Percentiles rank a stretch among this genome's conserved stretches.
Conservation (phyloP, 2,797 vertebrate species). For the Galaxias olidus region DNA sequence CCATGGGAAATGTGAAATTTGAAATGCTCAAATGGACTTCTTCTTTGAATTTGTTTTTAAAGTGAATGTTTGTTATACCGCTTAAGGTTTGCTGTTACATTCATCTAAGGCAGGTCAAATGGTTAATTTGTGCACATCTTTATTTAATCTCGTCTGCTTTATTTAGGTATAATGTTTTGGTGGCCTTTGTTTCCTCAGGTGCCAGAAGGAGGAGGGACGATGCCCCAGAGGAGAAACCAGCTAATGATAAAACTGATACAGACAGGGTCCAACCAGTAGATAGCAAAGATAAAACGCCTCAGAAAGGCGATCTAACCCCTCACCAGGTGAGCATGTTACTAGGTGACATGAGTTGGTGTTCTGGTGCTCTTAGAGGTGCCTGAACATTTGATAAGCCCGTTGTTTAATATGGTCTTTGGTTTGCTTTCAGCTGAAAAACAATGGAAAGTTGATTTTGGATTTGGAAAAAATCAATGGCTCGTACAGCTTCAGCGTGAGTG, state of each 20-base stretch:
- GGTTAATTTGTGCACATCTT: not conserved
- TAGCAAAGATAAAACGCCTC: not conserved
- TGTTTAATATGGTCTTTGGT: not conserved
- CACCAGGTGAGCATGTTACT: too few species aligned
- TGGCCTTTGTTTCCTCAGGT: not conserved
- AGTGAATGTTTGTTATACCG: too few species aligned
- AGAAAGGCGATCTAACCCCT: not conserved
- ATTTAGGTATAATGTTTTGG: not conserved
- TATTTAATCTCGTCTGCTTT: not conserved
- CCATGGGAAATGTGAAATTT: too few species aligned
- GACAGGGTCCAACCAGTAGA: too few species aligned
- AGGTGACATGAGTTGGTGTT: too few species aligned
- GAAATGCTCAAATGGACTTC: too few species aligned
- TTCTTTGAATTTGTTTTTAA: too few species aligned
- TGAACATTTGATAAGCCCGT: not conserved
- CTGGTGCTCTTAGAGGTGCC: not conserved
- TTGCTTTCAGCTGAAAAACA: slow-evolving; percentile 49
- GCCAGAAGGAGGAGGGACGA: not conserved
- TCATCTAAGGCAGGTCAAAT: not conserved
- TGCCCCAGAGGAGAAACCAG: not conserved
- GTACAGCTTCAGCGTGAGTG: slow-evolving; percentile 81
- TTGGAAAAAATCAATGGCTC: slow-evolving; percentile 52
- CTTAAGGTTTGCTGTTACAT: too few species aligned
- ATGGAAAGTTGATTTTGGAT: slow-evolving; percentile 41
- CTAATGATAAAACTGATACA: not conserved